Base-by-base conservation (phyloP, 1,140 invertebrate genomes). In the Ceratina australensis region DNA sequence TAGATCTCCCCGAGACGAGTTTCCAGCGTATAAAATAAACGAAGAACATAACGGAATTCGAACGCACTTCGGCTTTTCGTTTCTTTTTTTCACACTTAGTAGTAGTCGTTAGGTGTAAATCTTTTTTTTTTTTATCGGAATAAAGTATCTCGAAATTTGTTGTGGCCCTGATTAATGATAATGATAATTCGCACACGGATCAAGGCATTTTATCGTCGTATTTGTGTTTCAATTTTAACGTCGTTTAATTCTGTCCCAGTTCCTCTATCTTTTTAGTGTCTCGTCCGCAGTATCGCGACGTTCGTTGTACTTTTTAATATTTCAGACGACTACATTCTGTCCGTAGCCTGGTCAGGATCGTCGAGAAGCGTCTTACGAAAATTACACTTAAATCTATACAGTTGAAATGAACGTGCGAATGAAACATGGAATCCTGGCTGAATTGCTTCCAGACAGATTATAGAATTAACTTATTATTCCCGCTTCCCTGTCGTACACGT, bases 391-490 rank as follows among this genome's bases (percentile, higher is more conserved):
- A 42, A 42, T 42, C 33, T 10, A 10, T 7, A 12, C 24, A 24
- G 15, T 49, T 2, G 7, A 24, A 20, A 3, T 24, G 3, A 0
- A 24, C 8, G 7, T 18, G 15, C 20, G n/a, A 42, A 5, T 18
- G 7, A 12, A 4, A 12, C 5, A 42, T 13, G 52, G 15, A 18
- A 15, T 52, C 28, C 57, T 69, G 28, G 42, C n/a, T 20, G 54
- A 16, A 71, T 47, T 59, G 33, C 22, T 71, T 59, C 16, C 59
- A 4, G 33, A 26, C 33, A 26, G 16, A 59, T 28, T 59, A 18
- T 71, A 61, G 28, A 63, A 20, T 71, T 71, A 77, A 77, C 67
- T 77, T 77, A 77, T 71, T 52, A 61, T 49, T 54, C 2, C 52
- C n/a, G 49, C 18, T 52, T 26, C 57, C 16, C 16, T 33, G 3